Base-by-base conservation (phyloP, 2,113 vertebrate genomes). In the Orycteropus afer region DNA sequence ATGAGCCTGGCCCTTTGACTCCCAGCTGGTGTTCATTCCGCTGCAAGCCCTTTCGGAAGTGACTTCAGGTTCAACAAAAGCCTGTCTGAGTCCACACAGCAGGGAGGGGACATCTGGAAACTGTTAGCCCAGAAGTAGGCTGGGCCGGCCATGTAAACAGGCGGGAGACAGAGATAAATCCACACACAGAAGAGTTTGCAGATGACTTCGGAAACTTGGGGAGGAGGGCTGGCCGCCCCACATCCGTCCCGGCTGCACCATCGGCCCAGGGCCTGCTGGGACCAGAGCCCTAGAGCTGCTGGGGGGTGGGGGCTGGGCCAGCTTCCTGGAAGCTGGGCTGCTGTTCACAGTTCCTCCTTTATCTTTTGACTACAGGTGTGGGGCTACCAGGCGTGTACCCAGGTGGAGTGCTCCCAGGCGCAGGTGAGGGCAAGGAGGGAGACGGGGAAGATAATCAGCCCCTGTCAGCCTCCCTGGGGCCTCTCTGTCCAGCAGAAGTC, bases 311-410 rank as follows among this genome's bases (percentile, higher is more conserved):
- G 0, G 7, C 18, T 5, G 20, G 77, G 83, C 20, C 10, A 0
- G 87, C 34, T 7, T 23, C 11, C 78, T 32, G 34, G 40, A 34
- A 37, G 7, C 78, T 1, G 2, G 40, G 40, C 34, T 25, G 37
- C 83, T 59, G 18, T 55, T 93, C 67, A 94, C 0, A 0, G 12
- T 37, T 78, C 90, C 71, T 49, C 20, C 9, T 4, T 2, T 12
- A 14, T 80, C 88, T 92, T 90, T 86, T 7, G 0, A 7, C 37
- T 0, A 2, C 97, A 98, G 98, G 98, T 59, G 98, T 98, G 96
- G 98, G 98, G 6, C 97, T 99, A 69, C 99, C 98, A 53, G 98
- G 98, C 53, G 98, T 97, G 14, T 98, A 98, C 57, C 99, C 99
- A 0, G 98, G 98, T 0, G 98, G 98, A 0, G 98, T 99, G 45